phyloP scores from a whole-genome alignment of 2,797 vertebrate species.

The Chelon labrosus region DNA sequence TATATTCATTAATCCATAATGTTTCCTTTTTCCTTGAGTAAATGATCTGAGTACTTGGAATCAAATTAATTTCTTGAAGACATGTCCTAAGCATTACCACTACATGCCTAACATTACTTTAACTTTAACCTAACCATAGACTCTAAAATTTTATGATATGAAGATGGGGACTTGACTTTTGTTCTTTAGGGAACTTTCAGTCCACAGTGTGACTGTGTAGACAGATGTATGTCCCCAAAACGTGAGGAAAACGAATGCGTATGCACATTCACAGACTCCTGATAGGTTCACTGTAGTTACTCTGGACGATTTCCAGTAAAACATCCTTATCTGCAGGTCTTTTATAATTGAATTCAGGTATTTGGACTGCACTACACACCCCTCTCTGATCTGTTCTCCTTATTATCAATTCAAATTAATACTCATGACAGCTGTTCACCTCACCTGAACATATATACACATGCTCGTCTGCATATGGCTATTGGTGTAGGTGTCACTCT shows the following conservation, averaged over 20 bases:
- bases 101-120: neutral
- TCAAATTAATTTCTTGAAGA: neutral
- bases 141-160: neutral
- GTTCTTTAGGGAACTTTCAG: neutral
- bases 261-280: neutral
- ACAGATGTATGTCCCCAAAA: neutral
- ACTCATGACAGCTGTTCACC: constrained; percentile 9
- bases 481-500: constrained; percentile 45
- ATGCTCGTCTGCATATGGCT: constrained; percentile 11
- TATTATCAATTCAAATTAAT: neutral
- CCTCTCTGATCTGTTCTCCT: neutral
- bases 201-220: too few relatives aligned
- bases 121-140: neutral
- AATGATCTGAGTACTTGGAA: too few relatives aligned
- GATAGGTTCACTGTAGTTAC: neutral
- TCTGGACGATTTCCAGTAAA: constrained; percentile 3
- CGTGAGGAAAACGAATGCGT: too few relatives aligned
- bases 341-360: constrained; percentile 1
- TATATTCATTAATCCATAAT: too few relatives aligned
- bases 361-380: neutral
- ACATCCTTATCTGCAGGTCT: neutral
- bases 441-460: constrained; percentile 11
- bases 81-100: neutral
- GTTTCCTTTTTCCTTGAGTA: too few relatives aligned
- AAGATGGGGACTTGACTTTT: neutral